Conservation (phyloP, 2,888 invertebrate genomes). For the Diaphora mendica region DNA sequence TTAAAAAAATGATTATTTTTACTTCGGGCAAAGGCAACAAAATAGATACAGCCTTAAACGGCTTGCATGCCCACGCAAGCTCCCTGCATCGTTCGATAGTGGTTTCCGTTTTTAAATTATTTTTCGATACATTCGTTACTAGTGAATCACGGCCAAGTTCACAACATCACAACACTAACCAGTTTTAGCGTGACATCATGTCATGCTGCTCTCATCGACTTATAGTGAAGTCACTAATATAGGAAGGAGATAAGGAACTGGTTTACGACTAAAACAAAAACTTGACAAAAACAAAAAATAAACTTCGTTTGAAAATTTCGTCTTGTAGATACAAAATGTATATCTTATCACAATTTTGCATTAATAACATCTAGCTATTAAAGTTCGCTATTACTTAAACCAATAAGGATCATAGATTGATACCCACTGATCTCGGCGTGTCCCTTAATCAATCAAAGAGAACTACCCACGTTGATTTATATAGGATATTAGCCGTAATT, state of each 20-base stretch:
- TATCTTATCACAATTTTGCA: background rate
- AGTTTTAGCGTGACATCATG: conserved; percentile 48
- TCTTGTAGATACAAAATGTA: background rate
- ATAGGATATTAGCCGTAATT: conserved; percentile 50
- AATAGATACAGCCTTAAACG: conserved; percentile 13
- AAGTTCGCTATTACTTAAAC: background rate
- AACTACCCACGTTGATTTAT: conserved; percentile 52
- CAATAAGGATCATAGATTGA: conserved; percentile 1
- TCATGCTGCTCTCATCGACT: conserved; percentile 21
- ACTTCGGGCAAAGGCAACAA: conserved; percentile 7
- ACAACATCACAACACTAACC: conserved; percentile 31
- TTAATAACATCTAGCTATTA: background rate
- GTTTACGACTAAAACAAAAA: too few species aligned
- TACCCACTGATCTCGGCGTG: conserved; percentile 37
- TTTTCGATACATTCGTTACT: conserved; percentile 28
- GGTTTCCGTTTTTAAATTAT: conserved; percentile 42
- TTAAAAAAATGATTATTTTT: too few species aligned
- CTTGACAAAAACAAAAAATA: too few species aligned
- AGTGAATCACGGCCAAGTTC: conserved; percentile 29
- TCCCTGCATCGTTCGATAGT: conserved; percentile 28
- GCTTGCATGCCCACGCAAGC: conserved; percentile 29
- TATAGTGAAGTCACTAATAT: conserved; percentile 22
- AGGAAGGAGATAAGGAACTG: conserved; percentile 3
- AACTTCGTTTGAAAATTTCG: background rate
- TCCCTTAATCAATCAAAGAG: conserved; percentile 52